phyloP scores from a whole-genome alignment of 1,140 invertebrate species.

The Bombus cullumanus region DNA sequence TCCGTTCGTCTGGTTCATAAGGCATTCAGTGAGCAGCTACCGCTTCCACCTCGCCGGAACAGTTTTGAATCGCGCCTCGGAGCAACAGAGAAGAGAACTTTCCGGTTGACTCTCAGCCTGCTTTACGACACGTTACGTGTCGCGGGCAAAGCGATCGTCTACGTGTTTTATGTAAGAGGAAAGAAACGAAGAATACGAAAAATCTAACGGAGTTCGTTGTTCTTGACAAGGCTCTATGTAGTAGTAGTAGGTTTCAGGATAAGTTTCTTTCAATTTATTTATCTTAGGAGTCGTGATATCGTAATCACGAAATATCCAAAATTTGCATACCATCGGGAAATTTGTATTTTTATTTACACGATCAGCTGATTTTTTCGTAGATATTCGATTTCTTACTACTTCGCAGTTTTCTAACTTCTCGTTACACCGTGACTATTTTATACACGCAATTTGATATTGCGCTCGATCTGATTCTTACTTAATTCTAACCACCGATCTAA shows the following conservation, averaged over 20 bases:
- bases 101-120: conserved; percentile 25
- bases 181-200: not conserved
- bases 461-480: not conserved
- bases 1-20: conserved; percentile 59
- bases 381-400: too few species aligned
- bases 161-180: not conserved
- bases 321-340: too few species aligned
- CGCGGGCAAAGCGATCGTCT: not conserved
- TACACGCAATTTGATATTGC: not conserved
- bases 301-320: too few species aligned
- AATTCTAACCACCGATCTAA: not conserved
- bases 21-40: conserved; percentile 51
- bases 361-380: too few species aligned
- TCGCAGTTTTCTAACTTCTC: too few species aligned
- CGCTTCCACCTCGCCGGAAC: conserved; percentile 58
- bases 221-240: not conserved
- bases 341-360: too few species aligned
- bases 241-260: too few species aligned
- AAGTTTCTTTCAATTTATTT: too few species aligned
- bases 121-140: conserved; percentile 12
- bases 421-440: too few species aligned
- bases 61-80: conserved; percentile 28
- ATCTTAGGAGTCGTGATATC: too few species aligned
- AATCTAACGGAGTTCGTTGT: not conserved
- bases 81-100: conserved; percentile 17